Base-by-base conservation (phyloP, 2,888 invertebrate genomes). In the Cosmorhoe ocellata region DNA sequence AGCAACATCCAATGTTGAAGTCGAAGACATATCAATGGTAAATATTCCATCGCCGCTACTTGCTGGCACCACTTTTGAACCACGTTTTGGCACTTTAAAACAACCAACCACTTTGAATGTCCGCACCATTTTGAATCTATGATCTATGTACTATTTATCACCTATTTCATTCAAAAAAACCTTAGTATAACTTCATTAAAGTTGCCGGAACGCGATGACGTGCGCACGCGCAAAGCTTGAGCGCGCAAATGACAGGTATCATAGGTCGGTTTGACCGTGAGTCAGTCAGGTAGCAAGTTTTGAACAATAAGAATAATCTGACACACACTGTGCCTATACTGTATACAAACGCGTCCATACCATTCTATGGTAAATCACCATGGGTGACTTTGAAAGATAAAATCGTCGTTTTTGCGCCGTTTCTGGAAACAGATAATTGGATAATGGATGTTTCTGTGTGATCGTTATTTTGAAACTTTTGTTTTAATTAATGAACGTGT, bases 1-100 rank as follows among this genome's bases (percentile, higher is more conserved):
- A 28, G 79, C 74, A 31, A 87, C 75, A 69, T 89, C 87, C 67
- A 90, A 61, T 6, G 89, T 89, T 4, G 81, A 81, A 7, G 81
- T 80, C 37, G 84, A 83, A 3, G 84, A 83, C 81, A 83, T 77
- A 51, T 74, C 84, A 26, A 88, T 85, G 34, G 86, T 86, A 54
- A 72, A 89, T 37, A 89, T 79, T 8, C 82, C 83, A 26, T 82
- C 81, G 1, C 69, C 74, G 58, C 71, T 74, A 1, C 71, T 59
- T 0, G 76, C 69, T 1, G 89, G 89, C 0, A 80, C 79, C 56
- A 90, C 87, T 71, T 87, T 90, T 6, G 72, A 52, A 5, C 69
- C 63, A 39, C 87, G 70, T 43, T 71, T 81, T 5, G 84, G 79
- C 76, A 86, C 74, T 61, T 65, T 79, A 32, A 87, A 86, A 64